Conservation (phyloP, 1,140 invertebrate species). For the Drosophila bocki region DNA sequence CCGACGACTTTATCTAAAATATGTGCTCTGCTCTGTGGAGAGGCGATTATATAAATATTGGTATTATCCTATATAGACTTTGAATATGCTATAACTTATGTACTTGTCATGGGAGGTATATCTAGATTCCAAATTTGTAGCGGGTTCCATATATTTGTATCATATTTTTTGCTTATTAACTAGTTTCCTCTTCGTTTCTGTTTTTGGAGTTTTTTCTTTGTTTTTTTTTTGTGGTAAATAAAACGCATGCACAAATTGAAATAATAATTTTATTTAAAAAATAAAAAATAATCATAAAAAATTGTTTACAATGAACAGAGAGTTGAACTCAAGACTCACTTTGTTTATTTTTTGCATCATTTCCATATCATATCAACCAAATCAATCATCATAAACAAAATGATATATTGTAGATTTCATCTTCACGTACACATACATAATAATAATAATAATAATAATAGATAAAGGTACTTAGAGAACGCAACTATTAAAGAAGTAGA, state of each 20-base stretch:
- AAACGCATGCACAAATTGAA: constrained; percentile 77
- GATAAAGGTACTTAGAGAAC: constrained; percentile 83
- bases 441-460: constrained; percentile 61
- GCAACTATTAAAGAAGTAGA: constrained; percentile 73
- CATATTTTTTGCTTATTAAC: constrained; percentile 33
- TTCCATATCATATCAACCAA: constrained; percentile 45
- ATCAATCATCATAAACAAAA: constrained; percentile 65
- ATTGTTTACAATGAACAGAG: constrained; percentile 83
- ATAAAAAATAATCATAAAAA: constrained; percentile 81
- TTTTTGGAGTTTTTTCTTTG: constrained; percentile 4
- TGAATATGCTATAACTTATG: constrained; percentile 73
- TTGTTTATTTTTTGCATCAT: constrained; percentile 57
- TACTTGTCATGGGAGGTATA: constrained; percentile 76
- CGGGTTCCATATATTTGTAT: constrained; percentile 81
- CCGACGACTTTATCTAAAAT: constrained; percentile 75
- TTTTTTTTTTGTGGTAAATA: constrained; percentile 38
- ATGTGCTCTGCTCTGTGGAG: constrained; percentile 45
- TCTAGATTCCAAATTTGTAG: constrained; percentile 83
- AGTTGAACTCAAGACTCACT: constrained; percentile 81
- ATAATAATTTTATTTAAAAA: constrained; percentile 84
- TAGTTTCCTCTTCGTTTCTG: neutral
- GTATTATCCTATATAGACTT: constrained; percentile 66
- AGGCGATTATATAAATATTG: constrained; percentile 47
- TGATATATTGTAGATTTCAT: constrained; percentile 55
- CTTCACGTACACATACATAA: constrained; percentile 61